Evolutionary conservation across 2,797 vertebrate genomes (phyloP).

Genomic region (Ceryle rudis): DNA sequence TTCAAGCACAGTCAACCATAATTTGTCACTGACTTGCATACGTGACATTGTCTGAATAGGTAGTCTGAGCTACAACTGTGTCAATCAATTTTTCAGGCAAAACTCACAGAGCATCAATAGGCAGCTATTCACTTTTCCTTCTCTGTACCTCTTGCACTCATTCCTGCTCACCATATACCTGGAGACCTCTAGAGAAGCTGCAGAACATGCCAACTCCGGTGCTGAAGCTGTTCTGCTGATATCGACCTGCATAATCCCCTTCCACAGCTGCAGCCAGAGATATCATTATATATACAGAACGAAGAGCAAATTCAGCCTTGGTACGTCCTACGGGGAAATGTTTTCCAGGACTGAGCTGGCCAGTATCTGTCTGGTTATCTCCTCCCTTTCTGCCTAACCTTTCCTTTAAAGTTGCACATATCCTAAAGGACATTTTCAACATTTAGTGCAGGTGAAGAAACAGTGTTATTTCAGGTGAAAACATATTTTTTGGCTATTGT

Average conservation of each 20-base stretch:
- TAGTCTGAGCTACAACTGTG: neutral
- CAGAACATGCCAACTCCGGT: neutral
- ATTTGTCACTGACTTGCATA: slow-evolving; percentile 53
- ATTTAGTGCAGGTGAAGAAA: neutral
- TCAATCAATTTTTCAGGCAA: neutral
- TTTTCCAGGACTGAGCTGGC: neutral
- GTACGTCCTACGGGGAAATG: neutral
- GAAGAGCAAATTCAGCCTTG: neutral
- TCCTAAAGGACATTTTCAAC: neutral
- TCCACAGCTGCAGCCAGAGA: slow-evolving; percentile 50
- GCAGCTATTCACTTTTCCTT: neutral
- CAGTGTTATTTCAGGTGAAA: neutral
- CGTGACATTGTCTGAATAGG: neutral
- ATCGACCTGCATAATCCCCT: neutral
- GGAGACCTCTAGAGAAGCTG: neutral
- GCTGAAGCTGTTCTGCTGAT: neutral
- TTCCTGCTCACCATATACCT: neutral
- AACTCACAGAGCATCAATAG: neutral
- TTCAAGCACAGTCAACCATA: slow-evolving; percentile 53
- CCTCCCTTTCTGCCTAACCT: neutral
- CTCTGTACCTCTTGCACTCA: neutral
- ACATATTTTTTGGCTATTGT: neutral
- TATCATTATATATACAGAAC: neutral
- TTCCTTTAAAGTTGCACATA: neutral
- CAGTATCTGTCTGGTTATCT: neutral